Base-by-base conservation (phyloP, 37 sponge, comb jelly and placozoan genomes). In the Crambe crambe region DNA sequence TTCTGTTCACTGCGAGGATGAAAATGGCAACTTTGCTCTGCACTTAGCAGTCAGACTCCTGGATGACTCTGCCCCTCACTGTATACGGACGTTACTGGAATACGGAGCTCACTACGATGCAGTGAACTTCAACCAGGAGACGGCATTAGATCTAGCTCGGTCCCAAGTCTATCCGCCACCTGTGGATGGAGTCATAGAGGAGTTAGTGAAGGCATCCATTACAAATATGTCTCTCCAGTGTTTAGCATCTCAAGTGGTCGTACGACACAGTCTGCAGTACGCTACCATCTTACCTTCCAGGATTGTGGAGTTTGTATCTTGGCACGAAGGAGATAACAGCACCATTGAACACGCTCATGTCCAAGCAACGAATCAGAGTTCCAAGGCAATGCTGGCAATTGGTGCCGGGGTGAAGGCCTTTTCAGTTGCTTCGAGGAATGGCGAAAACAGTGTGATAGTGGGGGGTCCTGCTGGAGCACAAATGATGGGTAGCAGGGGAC, bases 41-140 rank as follows among this genome's bases (percentile, higher is more conserved):
- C 93, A 92, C 56, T 56, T 80, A 20, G 93, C 93, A 0, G 93
- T 88, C 21, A 54, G 68, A 59, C 72, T 92, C 42, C 68, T 73
- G 64, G 78, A 84, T 27, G 60, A 73, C 51, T 51, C 68, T 30
- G 89, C 93, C 47, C 32, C 54, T 0, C 30, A 77, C 29, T 85
- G 89, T 51, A 41, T 87, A 0, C 56, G 56, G 51, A 73, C 76
- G 6, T 60, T 92, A 54, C 21, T 88, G 0, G 82, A 88, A 39
- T 76, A 80, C 41, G 93, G 93, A 21, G 88, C 89, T 23, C 93
- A 82, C 21, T 36, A 77, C 10, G 87, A 83, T 72, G 93, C 78
- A 0, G 87, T 80, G 23, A 85, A 92, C 77, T 85, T 88, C 56
- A 58, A 83, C n/a, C 68, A 73, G 2, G 31, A 80, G 54, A 87